These are phyloP conservation scores for Gari tellinella DNA, from an alignment of 2,888 invertebrate species.

Conservation along the genomic window DNA sequence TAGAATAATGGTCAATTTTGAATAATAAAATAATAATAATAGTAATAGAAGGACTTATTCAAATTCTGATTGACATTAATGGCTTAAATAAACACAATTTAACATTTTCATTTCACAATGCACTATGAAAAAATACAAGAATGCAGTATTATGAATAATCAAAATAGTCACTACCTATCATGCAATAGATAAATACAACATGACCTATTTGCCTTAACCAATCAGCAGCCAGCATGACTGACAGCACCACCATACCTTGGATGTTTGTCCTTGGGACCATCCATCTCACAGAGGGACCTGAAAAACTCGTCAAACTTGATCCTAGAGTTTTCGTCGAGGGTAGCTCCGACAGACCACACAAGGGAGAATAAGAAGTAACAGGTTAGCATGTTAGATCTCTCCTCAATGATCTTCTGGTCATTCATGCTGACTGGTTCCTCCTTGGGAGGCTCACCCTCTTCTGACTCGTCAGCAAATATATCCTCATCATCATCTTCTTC, in stretches of 20 bases:
- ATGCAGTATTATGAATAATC: no score
- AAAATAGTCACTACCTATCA: no score
- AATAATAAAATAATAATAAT: no score
- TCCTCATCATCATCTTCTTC: constrained; percentile 81
- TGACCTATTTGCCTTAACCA: no score
- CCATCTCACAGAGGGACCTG: constrained; percentile 87
- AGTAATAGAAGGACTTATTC: no score
- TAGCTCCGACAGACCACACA: constrained; percentile 83
- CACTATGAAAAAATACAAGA: no score
- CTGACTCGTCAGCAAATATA: constrained; percentile 73
- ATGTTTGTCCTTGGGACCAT: constrained; percentile 78
- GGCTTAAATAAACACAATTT: no score
- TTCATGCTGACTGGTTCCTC: constrained; percentile 61
- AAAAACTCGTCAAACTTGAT: constrained; percentile 84
- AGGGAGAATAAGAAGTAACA: constrained; percentile 83
- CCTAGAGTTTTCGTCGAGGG: constrained; percentile 79
- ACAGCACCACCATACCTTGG: constrained; percentile 73
- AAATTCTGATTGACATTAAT: no score
- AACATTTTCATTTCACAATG: no score
- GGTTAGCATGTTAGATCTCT: constrained; percentile 81
- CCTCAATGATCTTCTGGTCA: constrained; percentile 81
- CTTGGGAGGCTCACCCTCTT: constrained; percentile 53
- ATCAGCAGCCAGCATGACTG: no score
- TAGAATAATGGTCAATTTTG: no score
- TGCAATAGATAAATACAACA: no score